Base-by-base conservation (phyloP, 2,888 invertebrate genomes). In the Apodemia duryi region DNA sequence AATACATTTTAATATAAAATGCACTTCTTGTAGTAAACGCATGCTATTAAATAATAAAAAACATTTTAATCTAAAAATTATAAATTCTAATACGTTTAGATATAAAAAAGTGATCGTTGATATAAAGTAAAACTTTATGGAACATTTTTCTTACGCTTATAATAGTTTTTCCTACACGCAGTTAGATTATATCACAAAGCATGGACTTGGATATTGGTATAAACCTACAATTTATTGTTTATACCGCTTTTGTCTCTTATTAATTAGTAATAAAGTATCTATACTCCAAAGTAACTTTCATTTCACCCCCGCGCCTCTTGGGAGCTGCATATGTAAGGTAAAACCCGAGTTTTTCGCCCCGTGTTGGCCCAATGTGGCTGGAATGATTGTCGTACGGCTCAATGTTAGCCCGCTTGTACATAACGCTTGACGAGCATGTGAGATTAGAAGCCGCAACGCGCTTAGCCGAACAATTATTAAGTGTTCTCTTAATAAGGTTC, bases 251-350 rank as follows among this genome's bases (percentile, higher is more conserved):
- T 87, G 84, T 85, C 85, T 83, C 82, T 80, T 77, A 74, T 82
- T 79, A 83, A 88, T 83, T 90, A 90, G 88, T 90, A 91, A 91
- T 91, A 91, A 91, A 91, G 84, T 90, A 88, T 86, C 84, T 90
- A 81, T 91, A 91, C 84, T 90, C 91, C 88, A 89, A 88, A 89
- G 87, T 90, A 83, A 87, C 84, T 90, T 91, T 91, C 80, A 91
- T 91, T 91, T 88, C 87, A 87, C 86, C 89, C 83, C 82, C 79
- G 81, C 82, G 87, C 86, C 81, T 80, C 86, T 79, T 88, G 88
- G 88, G 90, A 81, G 84, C 89, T 82, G 85, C 85, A 79, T 74
- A 79, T 64, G 74, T 79, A 90, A 91, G 90, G 91, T 90, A 91
- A 88, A 81, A 81, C 80, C 80, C 80, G 74, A 72, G 75, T 71